Evolutionary conservation across 2,888 invertebrate species (phyloP).

Genomic region (Autographa pulchrina): DNA sequence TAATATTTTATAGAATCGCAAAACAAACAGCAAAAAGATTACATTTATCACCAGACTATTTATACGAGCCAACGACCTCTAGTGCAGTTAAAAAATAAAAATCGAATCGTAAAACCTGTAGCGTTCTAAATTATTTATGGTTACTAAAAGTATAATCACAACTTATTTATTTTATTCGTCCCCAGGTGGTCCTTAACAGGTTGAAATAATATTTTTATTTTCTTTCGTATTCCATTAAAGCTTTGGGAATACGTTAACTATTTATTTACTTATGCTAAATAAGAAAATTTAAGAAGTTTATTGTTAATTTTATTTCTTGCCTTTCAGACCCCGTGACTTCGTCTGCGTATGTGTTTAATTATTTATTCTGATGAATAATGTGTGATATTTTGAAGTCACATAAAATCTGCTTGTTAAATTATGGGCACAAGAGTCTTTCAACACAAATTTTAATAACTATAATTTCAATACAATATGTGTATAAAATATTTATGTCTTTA

Average conservation of each 20-base stretch:
- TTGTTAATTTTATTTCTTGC: too few relatives aligned
- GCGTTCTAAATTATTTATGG: neutral
- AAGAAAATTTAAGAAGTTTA: neutral
- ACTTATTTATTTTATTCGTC: neutral
- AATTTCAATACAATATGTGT: too few relatives aligned
- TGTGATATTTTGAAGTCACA: too few relatives aligned
- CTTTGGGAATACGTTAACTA: conserved; percentile 1
- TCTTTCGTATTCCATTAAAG: neutral
- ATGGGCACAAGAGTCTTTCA: too few relatives aligned
- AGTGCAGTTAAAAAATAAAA: neutral
- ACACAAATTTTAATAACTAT: too few relatives aligned
- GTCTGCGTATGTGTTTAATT: too few relatives aligned
- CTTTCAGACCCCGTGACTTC: too few relatives aligned
- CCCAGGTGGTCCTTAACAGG: conserved; percentile 1
- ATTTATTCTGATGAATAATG: too few relatives aligned
- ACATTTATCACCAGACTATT: neutral
- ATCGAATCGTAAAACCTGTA: conserved; percentile 2
- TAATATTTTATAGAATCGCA: too few relatives aligned
- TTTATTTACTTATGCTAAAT: neutral
- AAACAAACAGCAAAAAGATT: neutral
- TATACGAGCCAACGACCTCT: neutral
- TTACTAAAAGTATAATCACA: conserved; percentile 3
- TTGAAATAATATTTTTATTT: neutral
- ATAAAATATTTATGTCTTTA: too few relatives aligned
- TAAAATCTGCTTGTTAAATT: too few relatives aligned